Percentiles rank a stretch among this genome's conserved stretches.
Evolutionary conservation across 2,797 vertebrate species (phyloP).

Genomic region (Tiaroga cobitis): DNA sequence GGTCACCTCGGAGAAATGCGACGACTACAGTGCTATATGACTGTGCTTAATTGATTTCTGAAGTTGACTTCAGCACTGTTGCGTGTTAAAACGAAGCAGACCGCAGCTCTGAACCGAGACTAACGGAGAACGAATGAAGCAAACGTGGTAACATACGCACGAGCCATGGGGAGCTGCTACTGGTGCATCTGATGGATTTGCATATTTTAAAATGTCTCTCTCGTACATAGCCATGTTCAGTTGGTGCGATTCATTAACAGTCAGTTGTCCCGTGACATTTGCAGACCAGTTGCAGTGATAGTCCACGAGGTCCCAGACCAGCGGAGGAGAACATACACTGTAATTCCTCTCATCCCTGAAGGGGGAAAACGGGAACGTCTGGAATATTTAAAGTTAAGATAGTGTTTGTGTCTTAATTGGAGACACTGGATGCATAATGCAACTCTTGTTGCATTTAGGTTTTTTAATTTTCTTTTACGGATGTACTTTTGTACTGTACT

Average conservation of each 20-base stretch:
- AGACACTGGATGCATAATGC: too few species aligned
- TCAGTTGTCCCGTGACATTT: constrained; percentile 37
- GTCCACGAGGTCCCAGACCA: constrained; percentile 33
- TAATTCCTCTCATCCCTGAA: constrained; percentile 20
- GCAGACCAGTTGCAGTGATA: constrained; percentile 22
- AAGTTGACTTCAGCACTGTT: constrained; percentile 30
- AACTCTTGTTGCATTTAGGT: too few species aligned
- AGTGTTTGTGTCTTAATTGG: too few species aligned
- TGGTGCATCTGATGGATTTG: background rate
- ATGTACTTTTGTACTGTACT: too few species aligned
- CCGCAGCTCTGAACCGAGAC: background rate
- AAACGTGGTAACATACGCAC: background rate
- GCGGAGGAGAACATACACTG: constrained; percentile 40
- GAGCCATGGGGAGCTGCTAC: background rate
- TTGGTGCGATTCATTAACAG: constrained; percentile 50
- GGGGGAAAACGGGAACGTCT: background rate
- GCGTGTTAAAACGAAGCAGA: constrained; percentile 6
- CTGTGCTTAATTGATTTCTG: constrained; percentile 25
- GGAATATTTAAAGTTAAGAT: background rate
- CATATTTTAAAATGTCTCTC: constrained; percentile 18
- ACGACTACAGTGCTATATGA: too few species aligned
- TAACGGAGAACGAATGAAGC: background rate
- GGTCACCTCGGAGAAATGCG: constrained; percentile 49
- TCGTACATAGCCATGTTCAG: background rate
- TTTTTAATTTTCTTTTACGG: too few species aligned